Percentiles rank a stretch among this genome's conserved stretches.
Evolutionary conservation across 2,797 vertebrate species (phyloP).

Genomic region (Arremon brunneinucha): DNA sequence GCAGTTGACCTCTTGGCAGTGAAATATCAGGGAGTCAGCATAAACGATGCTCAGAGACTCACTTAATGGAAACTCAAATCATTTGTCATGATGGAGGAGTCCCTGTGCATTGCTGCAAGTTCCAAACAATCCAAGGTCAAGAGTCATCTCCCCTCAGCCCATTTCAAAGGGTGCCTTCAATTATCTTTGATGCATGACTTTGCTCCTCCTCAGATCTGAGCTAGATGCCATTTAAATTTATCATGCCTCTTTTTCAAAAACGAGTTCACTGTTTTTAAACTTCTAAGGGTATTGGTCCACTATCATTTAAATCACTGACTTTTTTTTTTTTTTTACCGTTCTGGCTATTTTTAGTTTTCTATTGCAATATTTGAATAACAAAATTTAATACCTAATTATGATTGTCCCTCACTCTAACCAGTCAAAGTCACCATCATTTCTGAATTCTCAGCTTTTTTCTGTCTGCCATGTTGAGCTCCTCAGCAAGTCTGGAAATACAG

Average conservation of each 20-base stretch:
- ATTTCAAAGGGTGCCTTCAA: conserved; percentile 53
- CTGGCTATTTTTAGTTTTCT: not conserved
- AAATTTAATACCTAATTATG: not conserved
- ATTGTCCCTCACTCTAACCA: not conserved
- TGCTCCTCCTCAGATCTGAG: conserved; percentile 1
- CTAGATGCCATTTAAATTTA: conserved; percentile 18
- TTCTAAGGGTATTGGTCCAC: not conserved
- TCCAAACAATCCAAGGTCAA: conserved; percentile 56
- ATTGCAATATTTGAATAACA: not conserved
- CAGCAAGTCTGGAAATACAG: not conserved
- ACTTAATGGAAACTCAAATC: conserved; percentile 65
- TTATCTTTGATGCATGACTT: conserved; percentile 21
- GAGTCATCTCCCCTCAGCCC: conserved; percentile 17
- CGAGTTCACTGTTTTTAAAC: not conserved
- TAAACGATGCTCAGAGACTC: conserved; percentile 34
- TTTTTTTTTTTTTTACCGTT: not conserved
- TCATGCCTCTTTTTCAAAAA: not conserved
- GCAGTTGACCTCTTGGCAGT: conserved; percentile 54
- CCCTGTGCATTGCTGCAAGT: conserved; percentile 44
- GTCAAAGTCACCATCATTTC: not conserved
- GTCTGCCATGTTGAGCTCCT: not conserved
- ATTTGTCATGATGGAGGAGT: conserved; percentile 28
- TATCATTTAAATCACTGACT: not conserved
- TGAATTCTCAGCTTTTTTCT: not conserved
- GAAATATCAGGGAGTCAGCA: conserved; percentile 48